phyloP scores from a whole-genome alignment of 2,888 invertebrate species.

The Nomada hirtipes region DNA sequence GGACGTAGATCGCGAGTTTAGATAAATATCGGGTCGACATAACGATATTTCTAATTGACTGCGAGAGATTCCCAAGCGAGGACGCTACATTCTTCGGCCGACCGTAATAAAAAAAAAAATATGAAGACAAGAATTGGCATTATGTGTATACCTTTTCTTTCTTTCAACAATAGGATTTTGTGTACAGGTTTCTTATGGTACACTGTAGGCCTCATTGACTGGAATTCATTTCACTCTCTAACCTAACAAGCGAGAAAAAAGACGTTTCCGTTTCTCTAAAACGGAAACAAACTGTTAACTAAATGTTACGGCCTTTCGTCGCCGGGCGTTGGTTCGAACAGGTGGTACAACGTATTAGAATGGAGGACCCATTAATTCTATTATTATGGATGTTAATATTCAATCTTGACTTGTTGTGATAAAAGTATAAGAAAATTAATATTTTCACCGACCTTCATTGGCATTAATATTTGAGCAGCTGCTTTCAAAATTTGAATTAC shows the following conservation, averaged over 20 bases:
- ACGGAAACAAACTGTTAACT: conserved; percentile 37
- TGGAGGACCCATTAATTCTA: neutral
- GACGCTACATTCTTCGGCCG: neutral
- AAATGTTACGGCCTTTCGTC: neutral
- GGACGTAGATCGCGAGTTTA: neutral
- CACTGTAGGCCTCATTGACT: conserved; percentile 14
- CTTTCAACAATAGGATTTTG: too few relatives aligned
- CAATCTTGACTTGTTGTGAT: too few relatives aligned
- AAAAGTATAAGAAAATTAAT: neutral
- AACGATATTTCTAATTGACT: neutral
- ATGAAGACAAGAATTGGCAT: too few relatives aligned
- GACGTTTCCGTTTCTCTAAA: conserved; percentile 40
- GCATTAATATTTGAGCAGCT: too few relatives aligned
- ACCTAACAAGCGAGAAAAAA: conserved; percentile 48
- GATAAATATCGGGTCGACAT: neutral
- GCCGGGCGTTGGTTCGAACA: neutral
- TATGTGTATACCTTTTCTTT: too few relatives aligned
- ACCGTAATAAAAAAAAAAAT: neutral
- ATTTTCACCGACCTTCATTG: neutral
- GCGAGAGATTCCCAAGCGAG: neutral
- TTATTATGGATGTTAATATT: neutral
- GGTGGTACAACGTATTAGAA: neutral
- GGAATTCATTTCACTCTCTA: conserved; percentile 52
- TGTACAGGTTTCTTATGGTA: neutral
- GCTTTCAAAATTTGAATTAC: neutral